Evolutionary conservation across 1,140 invertebrate species (phyloP).

Genomic region (Conus betulinus): DNA sequence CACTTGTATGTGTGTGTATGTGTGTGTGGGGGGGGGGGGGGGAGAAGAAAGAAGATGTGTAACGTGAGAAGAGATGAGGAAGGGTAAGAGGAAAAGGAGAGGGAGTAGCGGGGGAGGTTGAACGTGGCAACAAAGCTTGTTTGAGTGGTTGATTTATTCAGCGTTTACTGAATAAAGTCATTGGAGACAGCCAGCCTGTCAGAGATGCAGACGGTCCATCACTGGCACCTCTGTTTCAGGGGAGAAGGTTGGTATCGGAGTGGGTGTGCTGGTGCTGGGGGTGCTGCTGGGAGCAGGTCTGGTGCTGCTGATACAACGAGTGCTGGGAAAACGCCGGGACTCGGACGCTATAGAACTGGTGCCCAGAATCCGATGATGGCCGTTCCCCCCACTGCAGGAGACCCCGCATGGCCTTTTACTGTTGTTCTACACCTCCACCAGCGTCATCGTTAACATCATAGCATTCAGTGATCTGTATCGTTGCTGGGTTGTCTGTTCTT

Average conservation of each 20-base stretch:
- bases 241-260: neutral
- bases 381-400: no score
- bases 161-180: no score
- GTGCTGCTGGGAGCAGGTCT: neutral
- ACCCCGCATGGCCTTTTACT: no score
- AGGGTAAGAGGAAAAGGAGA: neutral
- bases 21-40: no score
- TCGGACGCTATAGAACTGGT: neutral
- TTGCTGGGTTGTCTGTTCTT: no score
- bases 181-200: neutral
- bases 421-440: no score
- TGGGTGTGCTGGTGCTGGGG: slow-evolving; percentile 12
- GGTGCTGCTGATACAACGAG: neutral
- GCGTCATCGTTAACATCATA: no score
- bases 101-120: neutral
- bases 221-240: neutral
- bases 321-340: neutral
- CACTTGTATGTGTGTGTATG: no score
- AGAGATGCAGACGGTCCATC: neutral
- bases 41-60: neutral
- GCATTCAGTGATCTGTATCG: no score
- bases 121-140: neutral
- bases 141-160: no score
- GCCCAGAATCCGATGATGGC: neutral
- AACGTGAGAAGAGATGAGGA: neutral